Evolutionary conservation across 92 coral and sea anemone genomes (phyloP).

Genomic region (Blastomussa wellsi): DNA sequence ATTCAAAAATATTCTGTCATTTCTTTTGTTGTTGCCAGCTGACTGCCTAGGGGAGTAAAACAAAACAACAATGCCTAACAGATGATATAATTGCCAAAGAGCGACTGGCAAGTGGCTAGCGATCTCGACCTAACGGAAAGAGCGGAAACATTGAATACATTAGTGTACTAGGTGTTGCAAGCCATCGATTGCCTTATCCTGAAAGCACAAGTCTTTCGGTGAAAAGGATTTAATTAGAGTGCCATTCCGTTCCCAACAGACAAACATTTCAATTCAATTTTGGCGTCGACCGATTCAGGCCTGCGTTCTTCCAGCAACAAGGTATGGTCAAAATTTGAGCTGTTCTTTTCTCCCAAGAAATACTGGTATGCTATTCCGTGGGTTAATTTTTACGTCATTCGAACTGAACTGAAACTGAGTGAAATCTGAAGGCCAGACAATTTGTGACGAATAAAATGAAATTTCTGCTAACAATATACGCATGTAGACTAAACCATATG

Average conservation of each 20-base stretch:
- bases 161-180: neutral
- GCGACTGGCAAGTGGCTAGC: neutral
- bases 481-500: neutral
- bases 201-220: neutral
- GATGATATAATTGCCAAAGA: conserved; percentile 9
- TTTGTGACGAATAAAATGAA: neutral
- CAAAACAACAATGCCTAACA: neutral
- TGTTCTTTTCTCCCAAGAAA: neutral
- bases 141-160: neutral
- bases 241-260: neutral
- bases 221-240: neutral
- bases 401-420: neutral
- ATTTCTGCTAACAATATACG: neutral
- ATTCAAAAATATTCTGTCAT: conserved; percentile 11
- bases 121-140: neutral
- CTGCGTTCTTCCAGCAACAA: neutral
- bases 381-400: neutral
- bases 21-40: conserved; percentile 31
- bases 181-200: neutral
- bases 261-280: neutral
- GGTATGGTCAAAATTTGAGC: neutral
- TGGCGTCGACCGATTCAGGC: neutral
- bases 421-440: neutral
- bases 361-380: neutral
- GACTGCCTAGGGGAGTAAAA: conserved; percentile 22